Base-by-base conservation (phyloP, 1,140 invertebrate species). In the Xylocopa sonorina region DNA sequence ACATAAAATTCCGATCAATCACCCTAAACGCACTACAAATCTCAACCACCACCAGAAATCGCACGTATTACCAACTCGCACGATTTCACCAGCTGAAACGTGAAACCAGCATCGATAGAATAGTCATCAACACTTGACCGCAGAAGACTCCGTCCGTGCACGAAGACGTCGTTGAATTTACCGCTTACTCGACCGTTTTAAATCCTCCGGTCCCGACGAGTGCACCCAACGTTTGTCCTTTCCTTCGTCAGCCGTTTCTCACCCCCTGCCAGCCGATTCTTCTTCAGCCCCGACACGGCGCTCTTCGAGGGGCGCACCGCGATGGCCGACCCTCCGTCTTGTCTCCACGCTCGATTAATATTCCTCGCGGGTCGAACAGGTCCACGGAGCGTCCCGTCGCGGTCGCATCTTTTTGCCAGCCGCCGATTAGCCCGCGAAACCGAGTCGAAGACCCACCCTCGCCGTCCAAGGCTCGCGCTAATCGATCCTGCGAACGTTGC, bases 121-220 rank as follows among this genome's bases (percentile, higher is more conserved):
- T 81, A 50, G 82, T 69, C 21, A 53, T 62, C 29, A 34, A 60
- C 60, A 32, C 46, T 53, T 62, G 27, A 55, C 78, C 60, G 62
- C 51, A 46, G 27, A 46, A 29, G 51, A 34, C 46, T 43, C 34
- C 46, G 46, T 62, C 77, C 62, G 58, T 55, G 57, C 77, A 80
- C 71, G 69, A 85, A 80, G 57, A 77, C 74, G 74, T 55, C 76
- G 75, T 82, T 27, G 75, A 88, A 87, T 88, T 89, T 86, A 86
- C 57, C 84, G 87, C 88, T 89, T 88, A 89, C 86, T 85, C 79
- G 81, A 77, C 78, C 82, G 62, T 88, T 88, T 88, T 86, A 86
- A 88, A 86, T 87, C 82, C 82, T 50, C 88, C 85, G 74, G n/a
- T n/a, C n/a, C 85, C 75, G 71, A 83, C 86, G 79, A 79, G 67